Conservation (phyloP, 2,797 vertebrate genomes). For the Erethizon dorsatum region DNA sequence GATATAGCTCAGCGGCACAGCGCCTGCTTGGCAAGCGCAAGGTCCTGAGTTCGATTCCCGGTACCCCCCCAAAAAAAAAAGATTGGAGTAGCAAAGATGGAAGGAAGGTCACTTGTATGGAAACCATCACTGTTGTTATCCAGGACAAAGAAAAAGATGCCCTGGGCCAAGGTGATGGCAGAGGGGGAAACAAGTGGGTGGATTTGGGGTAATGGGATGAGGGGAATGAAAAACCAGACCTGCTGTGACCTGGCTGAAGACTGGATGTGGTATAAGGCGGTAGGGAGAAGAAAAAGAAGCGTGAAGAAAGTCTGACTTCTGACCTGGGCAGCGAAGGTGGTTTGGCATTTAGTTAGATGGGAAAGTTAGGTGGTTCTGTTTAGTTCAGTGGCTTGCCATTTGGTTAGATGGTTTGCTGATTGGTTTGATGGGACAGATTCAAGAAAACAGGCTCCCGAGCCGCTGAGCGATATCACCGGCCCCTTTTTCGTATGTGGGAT, state of each 20-base stretch:
- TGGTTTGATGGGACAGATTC: neutral
- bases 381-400: neutral
- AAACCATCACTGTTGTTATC: neutral
- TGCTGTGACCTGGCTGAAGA: neutral
- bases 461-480: too few species aligned
- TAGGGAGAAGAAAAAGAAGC: neutral
- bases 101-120: neutral
- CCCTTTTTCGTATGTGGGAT: too few species aligned
- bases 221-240: neutral
- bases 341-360: neutral
- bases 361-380: neutral
- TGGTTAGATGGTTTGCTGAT: neutral
- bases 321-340: neutral
- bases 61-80: neutral
- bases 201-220: neutral
- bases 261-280: neutral
- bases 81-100: neutral
- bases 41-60: too few species aligned
- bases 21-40: too few species aligned
- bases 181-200: neutral
- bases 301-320: neutral
- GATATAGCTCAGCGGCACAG: too few species aligned
- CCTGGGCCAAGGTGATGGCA: neutral
- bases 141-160: neutral
- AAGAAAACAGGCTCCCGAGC: neutral